Conservation (phyloP, 1,140 invertebrate genomes). For the Drosophila kohkoa region DNA sequence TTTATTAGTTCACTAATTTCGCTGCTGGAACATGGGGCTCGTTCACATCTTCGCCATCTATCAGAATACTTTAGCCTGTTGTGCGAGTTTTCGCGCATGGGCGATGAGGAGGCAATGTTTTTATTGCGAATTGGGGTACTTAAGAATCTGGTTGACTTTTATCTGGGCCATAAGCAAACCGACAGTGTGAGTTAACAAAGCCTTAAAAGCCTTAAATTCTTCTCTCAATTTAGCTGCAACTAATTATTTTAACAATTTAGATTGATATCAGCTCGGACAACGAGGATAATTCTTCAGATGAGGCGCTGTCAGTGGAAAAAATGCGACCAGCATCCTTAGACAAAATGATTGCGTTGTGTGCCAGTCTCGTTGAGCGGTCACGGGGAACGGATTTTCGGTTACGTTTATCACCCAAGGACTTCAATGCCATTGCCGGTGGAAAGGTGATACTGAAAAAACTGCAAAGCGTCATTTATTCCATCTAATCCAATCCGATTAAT, state of each 20-base stretch:
- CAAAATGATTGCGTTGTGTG: constrained; percentile 97
- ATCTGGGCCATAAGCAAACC: constrained; percentile 90
- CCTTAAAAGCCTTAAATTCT: no score
- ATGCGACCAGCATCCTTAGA: constrained; percentile 95
- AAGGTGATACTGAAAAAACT: constrained; percentile 87
- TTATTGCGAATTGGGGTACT: constrained; percentile 94
- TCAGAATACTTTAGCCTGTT: constrained; percentile 96
- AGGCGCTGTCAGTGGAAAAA: constrained; percentile 87
- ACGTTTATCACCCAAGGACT: constrained; percentile 91
- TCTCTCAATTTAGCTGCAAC: no score
- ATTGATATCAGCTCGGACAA: constrained; percentile 91
- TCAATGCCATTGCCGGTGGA: constrained; percentile 92
- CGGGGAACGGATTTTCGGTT: constrained; percentile 91
- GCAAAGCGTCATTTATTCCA: constrained; percentile 50
- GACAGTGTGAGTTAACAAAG: constrained; percentile 74
- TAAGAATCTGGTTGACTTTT: constrained; percentile 95
- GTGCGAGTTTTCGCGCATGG: constrained; percentile 97
- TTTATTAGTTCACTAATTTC: constrained; percentile 96
- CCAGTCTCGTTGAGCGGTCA: constrained; percentile 94
- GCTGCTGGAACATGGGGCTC: constrained; percentile 95
- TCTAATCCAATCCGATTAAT: constrained; percentile 24
- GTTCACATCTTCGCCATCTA: constrained; percentile 93
- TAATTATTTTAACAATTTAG: constrained; percentile 42
- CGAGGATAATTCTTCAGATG: constrained; percentile 89
- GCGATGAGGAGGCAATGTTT: constrained; percentile 95